Percentiles rank a stretch among this genome's conserved stretches.
Conservation (phyloP, 2,113 vertebrate species). For the Gambusia holbrooki region DNA sequence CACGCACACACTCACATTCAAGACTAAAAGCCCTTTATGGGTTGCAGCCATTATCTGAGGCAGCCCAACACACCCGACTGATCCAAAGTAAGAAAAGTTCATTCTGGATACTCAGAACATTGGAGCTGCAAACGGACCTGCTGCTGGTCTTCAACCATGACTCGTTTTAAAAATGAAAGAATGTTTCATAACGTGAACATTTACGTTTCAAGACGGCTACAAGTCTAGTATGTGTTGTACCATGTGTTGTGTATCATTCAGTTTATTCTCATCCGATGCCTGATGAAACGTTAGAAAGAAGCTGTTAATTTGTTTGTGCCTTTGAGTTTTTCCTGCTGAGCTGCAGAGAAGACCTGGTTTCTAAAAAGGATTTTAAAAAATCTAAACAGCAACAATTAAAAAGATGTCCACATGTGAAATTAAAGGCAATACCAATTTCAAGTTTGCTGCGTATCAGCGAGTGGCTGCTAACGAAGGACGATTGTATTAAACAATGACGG, state of each 20-base stretch:
- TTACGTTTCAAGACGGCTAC: constrained; percentile 58
- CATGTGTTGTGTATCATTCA: constrained; percentile 14
- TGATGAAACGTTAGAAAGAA: constrained; percentile 27
- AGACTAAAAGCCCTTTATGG: constrained; percentile 61
- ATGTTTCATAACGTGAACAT: constrained; percentile 56
- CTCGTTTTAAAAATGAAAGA: constrained; percentile 37
- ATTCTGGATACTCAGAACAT: constrained; percentile 42
- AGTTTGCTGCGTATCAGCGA: constrained; percentile 17
- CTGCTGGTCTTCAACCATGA: constrained; percentile 30
- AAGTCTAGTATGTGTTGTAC: constrained; percentile 30
- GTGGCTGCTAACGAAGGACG: constrained; percentile 14
- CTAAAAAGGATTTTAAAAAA: constrained; percentile 4
- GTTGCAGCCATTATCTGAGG: constrained; percentile 56
- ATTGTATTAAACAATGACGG: constrained; percentile 7
- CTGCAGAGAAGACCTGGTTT: constrained; percentile 52
- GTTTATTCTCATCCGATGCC: constrained; percentile 56
- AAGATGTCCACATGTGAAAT: constrained; percentile 8
- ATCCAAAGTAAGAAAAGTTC: constrained; percentile 54
- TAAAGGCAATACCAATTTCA: constrained; percentile 23
- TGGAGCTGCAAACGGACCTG: constrained; percentile 13
- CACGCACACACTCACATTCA: constrained; percentile 34
- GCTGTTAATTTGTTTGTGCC: constrained; percentile 86
- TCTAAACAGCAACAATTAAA: neutral
- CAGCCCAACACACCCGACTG: constrained; percentile 50
- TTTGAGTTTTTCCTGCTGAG: constrained; percentile 78